Evolutionary conservation across 2,113 vertebrate genomes (phyloP).

Genomic region (Campylomormyrus numenius): DNA sequence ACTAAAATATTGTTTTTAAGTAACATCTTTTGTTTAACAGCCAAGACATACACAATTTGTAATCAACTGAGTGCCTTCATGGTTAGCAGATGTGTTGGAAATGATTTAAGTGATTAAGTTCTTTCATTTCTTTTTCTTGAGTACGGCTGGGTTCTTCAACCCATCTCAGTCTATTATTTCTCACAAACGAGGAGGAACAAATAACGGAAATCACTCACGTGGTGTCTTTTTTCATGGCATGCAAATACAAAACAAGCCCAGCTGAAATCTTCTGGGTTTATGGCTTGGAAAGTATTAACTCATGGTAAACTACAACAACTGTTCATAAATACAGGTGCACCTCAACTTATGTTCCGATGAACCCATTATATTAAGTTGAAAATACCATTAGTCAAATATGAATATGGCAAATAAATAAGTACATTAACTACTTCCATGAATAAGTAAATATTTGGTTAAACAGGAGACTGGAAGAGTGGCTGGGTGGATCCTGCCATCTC

Average conservation of each 20-base stretch:
- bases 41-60: background rate
- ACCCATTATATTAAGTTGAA: background rate
- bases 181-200: background rate
- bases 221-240: background rate
- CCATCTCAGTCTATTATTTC: background rate
- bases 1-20: background rate
- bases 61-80: background rate
- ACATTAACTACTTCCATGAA: background rate
- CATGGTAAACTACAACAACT: background rate
- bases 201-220: background rate
- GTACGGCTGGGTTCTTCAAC: background rate
- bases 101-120: background rate
- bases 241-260: background rate
- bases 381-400: background rate
- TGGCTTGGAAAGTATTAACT: background rate
- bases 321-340: background rate
- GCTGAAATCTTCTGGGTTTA: background rate
- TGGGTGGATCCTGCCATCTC: background rate
- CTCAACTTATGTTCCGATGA: background rate
- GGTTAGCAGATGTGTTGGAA: background rate
- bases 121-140: background rate
- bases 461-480: background rate
- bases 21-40: background rate
- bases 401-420: background rate
- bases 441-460: background rate